Conservation (phyloP, 2,888 invertebrate genomes). For the Auanema freiburgensis region DNA sequence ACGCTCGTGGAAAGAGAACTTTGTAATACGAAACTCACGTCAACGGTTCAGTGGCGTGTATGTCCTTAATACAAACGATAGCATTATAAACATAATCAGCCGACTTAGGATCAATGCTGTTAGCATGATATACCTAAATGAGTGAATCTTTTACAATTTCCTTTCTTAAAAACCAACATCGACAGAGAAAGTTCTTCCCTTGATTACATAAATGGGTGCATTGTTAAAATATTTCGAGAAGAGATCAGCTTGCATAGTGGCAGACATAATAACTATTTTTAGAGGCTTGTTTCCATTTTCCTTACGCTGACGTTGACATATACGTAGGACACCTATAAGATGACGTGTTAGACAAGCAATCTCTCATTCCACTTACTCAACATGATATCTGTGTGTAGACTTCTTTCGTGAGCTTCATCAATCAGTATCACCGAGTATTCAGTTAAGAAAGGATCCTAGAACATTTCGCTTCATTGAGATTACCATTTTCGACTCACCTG, state of each 20-base stretch:
- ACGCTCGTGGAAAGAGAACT: background rate
- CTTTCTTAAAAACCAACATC: conserved; percentile 60
- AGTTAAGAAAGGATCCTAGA: conserved; percentile 32
- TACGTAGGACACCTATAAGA: conserved; percentile 36
- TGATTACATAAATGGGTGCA: conserved; percentile 83
- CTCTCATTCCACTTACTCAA: conserved; percentile 27
- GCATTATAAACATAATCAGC: conserved; percentile 67
- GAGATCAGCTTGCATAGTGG: conserved; percentile 86
- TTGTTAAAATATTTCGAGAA: conserved; percentile 86
- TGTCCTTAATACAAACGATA: conserved; percentile 67
- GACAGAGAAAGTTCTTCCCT: conserved; percentile 81
- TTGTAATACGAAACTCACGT: conserved; percentile 14
- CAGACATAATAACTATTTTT: conserved; percentile 86
- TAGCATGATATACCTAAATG: conserved; percentile 48
- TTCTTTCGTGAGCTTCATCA: conserved; percentile 83
- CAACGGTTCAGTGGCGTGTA: conserved; percentile 65
- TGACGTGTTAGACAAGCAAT: background rate
- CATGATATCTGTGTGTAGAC: conserved; percentile 79
- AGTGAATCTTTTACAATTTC: background rate
- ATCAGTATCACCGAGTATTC: conserved; percentile 70
- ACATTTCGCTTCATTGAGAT: conserved; percentile 1
- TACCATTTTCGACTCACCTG: conserved; percentile 63
- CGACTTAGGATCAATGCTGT: conserved; percentile 25
- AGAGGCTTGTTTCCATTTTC: conserved; percentile 26
- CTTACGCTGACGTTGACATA: conserved; percentile 41